These are phyloP conservation scores for Hydropsyche betteni DNA, from an alignment of 2,888 invertebrate genomes.

Conservation along the genomic window DNA sequence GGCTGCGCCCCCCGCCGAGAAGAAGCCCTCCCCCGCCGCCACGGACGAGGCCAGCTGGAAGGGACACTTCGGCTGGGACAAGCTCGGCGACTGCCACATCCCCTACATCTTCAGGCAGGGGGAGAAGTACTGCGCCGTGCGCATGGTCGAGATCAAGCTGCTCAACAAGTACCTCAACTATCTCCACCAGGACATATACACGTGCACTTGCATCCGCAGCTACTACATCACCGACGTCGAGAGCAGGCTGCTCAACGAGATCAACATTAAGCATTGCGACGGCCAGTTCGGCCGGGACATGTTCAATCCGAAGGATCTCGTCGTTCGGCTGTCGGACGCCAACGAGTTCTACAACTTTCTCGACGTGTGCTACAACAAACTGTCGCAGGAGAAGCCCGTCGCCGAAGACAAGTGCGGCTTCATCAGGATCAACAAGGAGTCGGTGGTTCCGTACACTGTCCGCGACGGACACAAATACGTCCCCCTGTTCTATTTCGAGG, in stretches of 20 bases:
- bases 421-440: constrained; percentile 90
- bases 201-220: constrained; percentile 90
- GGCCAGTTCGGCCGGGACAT: constrained; percentile 87
- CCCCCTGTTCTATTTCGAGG: constrained; percentile 87
- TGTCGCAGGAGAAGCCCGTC: constrained; percentile 65
- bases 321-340: constrained; percentile 88
- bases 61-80: constrained; percentile 91
- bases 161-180: constrained; percentile 89
- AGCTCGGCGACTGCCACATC: constrained; percentile 84
- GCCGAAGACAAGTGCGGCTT: constrained; percentile 89
- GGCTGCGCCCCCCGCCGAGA: constrained; percentile 57
- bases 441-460: constrained; percentile 91
- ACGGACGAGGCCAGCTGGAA: constrained; percentile 80
- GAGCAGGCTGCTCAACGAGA: constrained; percentile 88
- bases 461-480: constrained; percentile 86
- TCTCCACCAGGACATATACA: constrained; percentile 88
- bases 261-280: constrained; percentile 92
- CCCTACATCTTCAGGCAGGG: constrained; percentile 87
- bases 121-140: constrained; percentile 91
- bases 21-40: constrained; percentile 60
- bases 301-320: constrained; percentile 88
- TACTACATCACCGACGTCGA: constrained; percentile 93
- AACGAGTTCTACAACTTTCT: constrained; percentile 90
- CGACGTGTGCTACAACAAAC: constrained; percentile 87
- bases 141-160: constrained; percentile 91